Base-by-base conservation (phyloP, 1,140 invertebrate genomes). In the Gonatopus flavifemur region DNA sequence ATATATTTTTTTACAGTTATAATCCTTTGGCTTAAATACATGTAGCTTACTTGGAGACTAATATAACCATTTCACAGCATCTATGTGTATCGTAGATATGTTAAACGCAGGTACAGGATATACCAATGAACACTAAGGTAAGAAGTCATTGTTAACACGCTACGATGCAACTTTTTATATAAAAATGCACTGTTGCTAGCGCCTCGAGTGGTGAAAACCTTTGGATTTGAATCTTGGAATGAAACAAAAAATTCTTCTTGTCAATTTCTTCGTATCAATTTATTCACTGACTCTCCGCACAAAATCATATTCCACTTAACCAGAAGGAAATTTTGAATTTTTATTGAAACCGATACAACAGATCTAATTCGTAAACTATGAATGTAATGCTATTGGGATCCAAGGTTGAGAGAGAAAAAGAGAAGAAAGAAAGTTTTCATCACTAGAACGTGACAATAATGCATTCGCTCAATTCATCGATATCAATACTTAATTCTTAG, bases 21-120 rank as follows among this genome's bases (percentile, higher is more conserved):
- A 53, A 48, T 54, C 55, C 59, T 67, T 70, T 68, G 61, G 61
- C 50, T 63, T 64, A 39, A 32, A 49, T 57, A 47, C 13, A n/a
- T n/a, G 35, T 47, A 47, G 38, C 16, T 60, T 60, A 53, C 12
- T 16, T 48, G 50, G 38, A 51, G 13, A 54, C 43, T 62, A 57
- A 51, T 61, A 48, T 33, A n/a, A 33, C 36, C 40, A 42, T 31
- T 45, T 53, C 21, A 12, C 25, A 20, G 12, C 36, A 45, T 60
- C 49, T 46, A 50, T 22, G 54, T 62, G 57, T 28, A 43, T 50
- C 50, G 32, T 40, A 51, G 54, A 62, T 60, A 61, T 61, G 58
- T 62, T 37, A 25, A 60, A 54, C 50, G 32, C 49, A 62, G 59
- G 50, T 61, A 60, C 58, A 52, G 57, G 37, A 18, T 28, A 50